phyloP scores from a whole-genome alignment of 2,797 vertebrate genomes.

The Taeniopygia guttata region DNA sequence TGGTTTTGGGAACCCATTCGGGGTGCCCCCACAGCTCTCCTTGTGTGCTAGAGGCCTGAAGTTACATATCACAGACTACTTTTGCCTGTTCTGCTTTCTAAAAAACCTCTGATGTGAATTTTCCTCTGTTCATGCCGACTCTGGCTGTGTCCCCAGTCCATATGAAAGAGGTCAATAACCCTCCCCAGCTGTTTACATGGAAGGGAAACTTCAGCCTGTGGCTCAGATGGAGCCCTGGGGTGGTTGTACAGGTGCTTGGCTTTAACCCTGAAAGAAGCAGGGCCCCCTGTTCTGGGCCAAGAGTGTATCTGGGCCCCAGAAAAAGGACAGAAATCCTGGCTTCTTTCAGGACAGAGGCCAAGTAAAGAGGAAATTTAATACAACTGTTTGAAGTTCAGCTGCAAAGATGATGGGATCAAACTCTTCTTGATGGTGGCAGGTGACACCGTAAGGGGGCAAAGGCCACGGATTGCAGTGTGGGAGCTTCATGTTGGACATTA shows the following conservation, averaged over 20 bases:
- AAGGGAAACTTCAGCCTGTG: neutral
- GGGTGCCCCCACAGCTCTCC: neutral
- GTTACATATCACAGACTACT: neutral
- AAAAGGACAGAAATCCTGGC: neutral
- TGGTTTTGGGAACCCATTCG: neutral
- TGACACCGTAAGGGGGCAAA: neutral
- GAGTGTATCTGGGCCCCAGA: neutral
- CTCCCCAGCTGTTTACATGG: constrained; percentile 4
- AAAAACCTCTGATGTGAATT: constrained; percentile 18
- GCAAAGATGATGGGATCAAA: neutral
- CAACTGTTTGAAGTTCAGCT: neutral
- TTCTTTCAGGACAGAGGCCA: neutral
- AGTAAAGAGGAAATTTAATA: neutral
- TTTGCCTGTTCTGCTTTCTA: constrained; percentile 17
- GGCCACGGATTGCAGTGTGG: neutral
- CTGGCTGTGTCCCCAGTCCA: constrained; percentile 28
- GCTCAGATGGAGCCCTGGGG: neutral
- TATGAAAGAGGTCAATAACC: constrained; percentile 41
- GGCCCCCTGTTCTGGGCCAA: neutral
- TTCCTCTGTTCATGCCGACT: constrained; percentile 19
- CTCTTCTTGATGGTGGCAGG: neutral
- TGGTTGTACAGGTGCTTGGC: constrained; percentile 38
- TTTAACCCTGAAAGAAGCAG: neutral
- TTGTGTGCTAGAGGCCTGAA: neutral
- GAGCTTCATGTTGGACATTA: neutral